These are phyloP conservation scores for Saimiri boliviensis DNA, from an alignment of 2,113 vertebrate genomes.

Conservation along the genomic window DNA sequence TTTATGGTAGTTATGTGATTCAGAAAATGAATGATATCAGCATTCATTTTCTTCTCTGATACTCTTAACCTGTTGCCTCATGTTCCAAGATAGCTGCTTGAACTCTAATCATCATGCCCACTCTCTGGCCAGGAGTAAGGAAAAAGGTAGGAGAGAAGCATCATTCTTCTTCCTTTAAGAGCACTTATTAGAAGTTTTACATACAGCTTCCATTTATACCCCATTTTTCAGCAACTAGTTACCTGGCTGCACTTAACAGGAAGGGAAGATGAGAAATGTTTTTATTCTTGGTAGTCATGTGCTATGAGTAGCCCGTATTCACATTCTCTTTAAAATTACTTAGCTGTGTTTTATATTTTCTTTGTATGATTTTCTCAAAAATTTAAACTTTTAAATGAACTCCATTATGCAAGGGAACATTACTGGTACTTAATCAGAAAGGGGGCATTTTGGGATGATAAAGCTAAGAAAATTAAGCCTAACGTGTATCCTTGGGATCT, in stretches of 20 bases:
- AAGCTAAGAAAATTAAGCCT: conserved; percentile 42
- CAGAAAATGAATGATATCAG: too few species aligned
- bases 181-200: not conserved
- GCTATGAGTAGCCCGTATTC: not conserved
- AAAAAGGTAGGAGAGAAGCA: not conserved
- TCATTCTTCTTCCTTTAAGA: not conserved
- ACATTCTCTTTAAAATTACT: not conserved
- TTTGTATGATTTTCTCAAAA: not conserved
- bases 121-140: not conserved
- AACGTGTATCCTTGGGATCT: not conserved
- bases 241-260: not conserved
- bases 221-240: not conserved
- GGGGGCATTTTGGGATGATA: not conserved
- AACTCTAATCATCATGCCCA: not conserved
- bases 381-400: conserved; percentile 40
- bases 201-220: not conserved
- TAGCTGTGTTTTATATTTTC: not conserved
- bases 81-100: not conserved
- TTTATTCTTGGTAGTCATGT: not conserved
- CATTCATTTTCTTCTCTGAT: not conserved
- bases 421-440: conserved; percentile 19
- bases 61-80: not conserved
- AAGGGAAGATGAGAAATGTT: not conserved
- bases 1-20: not conserved
- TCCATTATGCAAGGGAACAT: not conserved